Percentiles rank a stretch among this genome's conserved stretches.
phyloP scores from a whole-genome alignment of 2,113 vertebrate genomes.

The Saccopteryx bilineata region DNA sequence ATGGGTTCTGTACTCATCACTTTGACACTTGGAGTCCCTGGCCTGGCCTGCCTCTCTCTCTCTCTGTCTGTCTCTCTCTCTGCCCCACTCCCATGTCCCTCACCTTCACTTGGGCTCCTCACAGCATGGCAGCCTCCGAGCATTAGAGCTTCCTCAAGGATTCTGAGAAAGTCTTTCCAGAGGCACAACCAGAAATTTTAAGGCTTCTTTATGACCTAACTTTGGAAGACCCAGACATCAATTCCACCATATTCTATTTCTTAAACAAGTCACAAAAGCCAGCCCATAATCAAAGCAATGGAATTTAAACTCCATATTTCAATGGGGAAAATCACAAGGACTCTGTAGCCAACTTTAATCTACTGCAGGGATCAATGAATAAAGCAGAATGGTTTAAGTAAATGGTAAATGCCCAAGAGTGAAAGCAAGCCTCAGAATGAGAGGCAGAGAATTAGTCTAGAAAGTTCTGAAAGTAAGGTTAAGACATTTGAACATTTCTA shows the following conservation, averaged over 20 bases:
- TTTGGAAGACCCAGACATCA: not conserved
- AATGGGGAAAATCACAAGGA: not conserved
- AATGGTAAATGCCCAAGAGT: not conserved
- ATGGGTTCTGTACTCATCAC: not conserved
- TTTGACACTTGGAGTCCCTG: not conserved
- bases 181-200: not conserved
- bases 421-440: not conserved
- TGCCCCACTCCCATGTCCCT: not conserved
- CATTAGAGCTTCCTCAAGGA: not conserved
- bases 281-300: not conserved
- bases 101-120: not conserved
- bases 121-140: not conserved
- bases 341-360: not conserved
- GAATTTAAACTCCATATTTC: not conserved
- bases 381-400: slow-evolving; percentile 4
- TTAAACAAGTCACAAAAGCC: not conserved
- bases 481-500: not conserved
- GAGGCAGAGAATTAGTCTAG: not conserved
- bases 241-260: not conserved
- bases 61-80: not conserved
- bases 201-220: not conserved
- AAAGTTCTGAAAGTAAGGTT: not conserved
- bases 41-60: not conserved
- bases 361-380: not conserved
- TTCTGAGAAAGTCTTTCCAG: not conserved